Evolutionary conservation across 2,797 vertebrate genomes (phyloP), one percentile per base, ranked within the genome.

Genomic region (Brachyrhaphis roseni): DNA sequence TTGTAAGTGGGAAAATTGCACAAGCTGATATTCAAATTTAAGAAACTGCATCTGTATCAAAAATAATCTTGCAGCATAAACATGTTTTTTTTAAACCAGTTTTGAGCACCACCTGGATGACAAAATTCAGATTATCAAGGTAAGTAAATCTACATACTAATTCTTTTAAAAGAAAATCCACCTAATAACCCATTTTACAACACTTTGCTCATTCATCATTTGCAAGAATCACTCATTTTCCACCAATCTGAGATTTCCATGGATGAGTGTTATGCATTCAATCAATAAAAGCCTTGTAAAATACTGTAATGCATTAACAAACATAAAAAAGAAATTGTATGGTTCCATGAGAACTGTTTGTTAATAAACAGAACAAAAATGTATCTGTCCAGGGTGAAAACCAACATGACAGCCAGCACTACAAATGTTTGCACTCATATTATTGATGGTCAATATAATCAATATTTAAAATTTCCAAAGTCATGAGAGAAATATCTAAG

Each of bases 111-210:
- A 26, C 20, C 8, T 57, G 13, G 1, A 75, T 41, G 34, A 28
- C 31, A 39, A 43, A 59, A 59, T 55, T 78, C 15, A 5, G 26
- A 75, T 43, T 0, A 74, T 57, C 4, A n/a, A 8, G 31, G 2
- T 41, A 74, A 41, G 18, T 55, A 13, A 23, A 36, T 36, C 36
- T 15, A 4, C 66, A 3, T 75, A 45, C n/a, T 20, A 28, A 8
- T 8, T 41, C 23, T 75, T 57, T 5, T 62, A 34, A 75, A 74
- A 78, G n/a, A 57, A 75, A 77, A 75, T 81, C 84, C 80, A 87
- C 78, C 79, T 74, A 72, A 26, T 10, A 62, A 12, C 5, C 5
- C 7, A 66, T 20, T 36, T 53, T 39, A 39, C 34, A 18, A 16
- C 31, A 34, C 59, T 34, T 34, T 64, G 55, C 4, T 59, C 4